Conservation (phyloP, 2,888 invertebrate species). For the Hydraecia micacea region DNA sequence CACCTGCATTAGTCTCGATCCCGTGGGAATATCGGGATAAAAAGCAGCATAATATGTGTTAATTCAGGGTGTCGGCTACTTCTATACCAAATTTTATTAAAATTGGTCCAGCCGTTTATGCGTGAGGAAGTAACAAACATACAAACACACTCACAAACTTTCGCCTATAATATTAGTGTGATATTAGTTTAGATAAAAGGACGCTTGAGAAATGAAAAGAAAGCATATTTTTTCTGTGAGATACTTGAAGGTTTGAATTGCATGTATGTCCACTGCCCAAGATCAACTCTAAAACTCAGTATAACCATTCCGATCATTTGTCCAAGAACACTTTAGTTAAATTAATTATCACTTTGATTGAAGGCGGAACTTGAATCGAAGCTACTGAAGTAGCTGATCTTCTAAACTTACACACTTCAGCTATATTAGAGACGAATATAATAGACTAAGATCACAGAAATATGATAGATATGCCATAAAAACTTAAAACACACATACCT, state of each 20-base stretch:
- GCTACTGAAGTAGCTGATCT: conserved; percentile 9
- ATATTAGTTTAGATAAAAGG: background rate
- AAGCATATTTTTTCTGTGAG: background rate
- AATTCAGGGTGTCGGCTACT: too few relatives aligned
- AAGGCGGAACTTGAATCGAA: background rate
- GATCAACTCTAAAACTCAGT: background rate
- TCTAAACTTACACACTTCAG: conserved; percentile 10
- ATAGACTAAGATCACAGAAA: background rate
- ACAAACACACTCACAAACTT: too few relatives aligned
- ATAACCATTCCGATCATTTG: background rate
- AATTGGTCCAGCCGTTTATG: too few relatives aligned
- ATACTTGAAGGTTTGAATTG: too few relatives aligned
- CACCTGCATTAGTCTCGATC: background rate
- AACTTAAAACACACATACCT: background rate
- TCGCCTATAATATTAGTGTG: too few relatives aligned
- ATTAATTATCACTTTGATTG: conserved; percentile 23
- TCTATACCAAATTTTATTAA: too few relatives aligned
- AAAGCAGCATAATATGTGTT: too few relatives aligned
- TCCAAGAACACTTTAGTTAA: background rate
- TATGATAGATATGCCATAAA: background rate
- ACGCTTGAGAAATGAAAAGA: background rate
- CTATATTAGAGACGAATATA: background rate
- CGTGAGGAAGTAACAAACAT: too few relatives aligned
- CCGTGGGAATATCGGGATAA: background rate
- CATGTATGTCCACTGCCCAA: background rate